These are phyloP conservation scores for Drosophila miranda DNA, from an alignment of 1,140 invertebrate genomes.

Conservation along the genomic window DNA sequence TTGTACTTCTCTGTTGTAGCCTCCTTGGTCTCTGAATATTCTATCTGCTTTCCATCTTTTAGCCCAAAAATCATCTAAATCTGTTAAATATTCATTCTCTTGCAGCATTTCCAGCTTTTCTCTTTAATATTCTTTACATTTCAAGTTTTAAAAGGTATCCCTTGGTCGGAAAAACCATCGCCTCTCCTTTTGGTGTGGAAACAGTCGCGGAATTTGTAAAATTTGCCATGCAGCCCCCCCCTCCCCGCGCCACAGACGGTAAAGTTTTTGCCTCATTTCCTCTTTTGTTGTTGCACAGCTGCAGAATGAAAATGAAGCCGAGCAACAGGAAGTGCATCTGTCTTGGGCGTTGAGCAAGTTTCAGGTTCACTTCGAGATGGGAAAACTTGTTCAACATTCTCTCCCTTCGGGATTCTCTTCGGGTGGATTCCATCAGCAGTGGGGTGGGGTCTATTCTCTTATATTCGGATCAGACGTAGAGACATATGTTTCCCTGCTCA, in stretches of 20 bases:
- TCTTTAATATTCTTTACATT: too few relatives aligned
- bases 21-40: too few relatives aligned
- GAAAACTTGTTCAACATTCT: slow-evolving; percentile 37
- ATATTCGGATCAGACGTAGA: slow-evolving; percentile 24
- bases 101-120: too few relatives aligned
- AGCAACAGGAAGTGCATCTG: slow-evolving; percentile 13
- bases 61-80: too few relatives aligned
- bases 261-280: slow-evolving; percentile 21
- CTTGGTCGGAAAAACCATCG: too few relatives aligned
- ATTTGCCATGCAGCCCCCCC: slow-evolving; percentile 33
- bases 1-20: too few relatives aligned
- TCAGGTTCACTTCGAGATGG: slow-evolving; percentile 28
- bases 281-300: background rate
- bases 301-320: slow-evolving; percentile 40
- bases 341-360: slow-evolving; percentile 42
- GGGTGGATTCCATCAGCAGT: slow-evolving; percentile 43
- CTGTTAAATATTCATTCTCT: too few relatives aligned
- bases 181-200: background rate
- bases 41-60: too few relatives aligned
- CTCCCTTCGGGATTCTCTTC: slow-evolving; percentile 4
- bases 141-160: too few relatives aligned
- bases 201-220: slow-evolving; percentile 32
- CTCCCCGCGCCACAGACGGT: slow-evolving; percentile 7
- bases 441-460: background rate
- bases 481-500: slow-evolving; percentile 15